Conservation (phyloP, 2,888 invertebrate genomes). For the Cosmia trapezina region DNA sequence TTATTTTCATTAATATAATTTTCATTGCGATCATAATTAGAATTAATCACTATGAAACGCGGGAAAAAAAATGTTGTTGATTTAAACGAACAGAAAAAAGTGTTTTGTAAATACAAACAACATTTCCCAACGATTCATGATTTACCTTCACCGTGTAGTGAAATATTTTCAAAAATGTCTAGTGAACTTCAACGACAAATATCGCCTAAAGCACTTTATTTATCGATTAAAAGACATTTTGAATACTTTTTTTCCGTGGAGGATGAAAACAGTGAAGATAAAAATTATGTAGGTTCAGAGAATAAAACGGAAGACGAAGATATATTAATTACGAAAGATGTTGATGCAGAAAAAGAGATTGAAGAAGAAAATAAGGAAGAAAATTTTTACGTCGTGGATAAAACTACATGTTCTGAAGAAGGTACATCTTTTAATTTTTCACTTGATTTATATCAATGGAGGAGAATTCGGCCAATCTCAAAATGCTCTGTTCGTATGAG, state of each 20-base stretch:
- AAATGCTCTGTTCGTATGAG: too few species aligned
- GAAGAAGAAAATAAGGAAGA: slow-evolving; percentile 7
- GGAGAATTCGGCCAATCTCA: too few species aligned
- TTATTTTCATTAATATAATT: not conserved
- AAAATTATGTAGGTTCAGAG: slow-evolving; percentile 2
- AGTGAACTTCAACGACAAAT: not conserved
- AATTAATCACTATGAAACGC: slow-evolving; percentile 10
- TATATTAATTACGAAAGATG: slow-evolving; percentile 17
- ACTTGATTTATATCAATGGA: too few species aligned
- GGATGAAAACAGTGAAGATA: slow-evolving; percentile 9
- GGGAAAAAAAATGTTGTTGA: slow-evolving; percentile 15
- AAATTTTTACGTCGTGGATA: slow-evolving; percentile 12
- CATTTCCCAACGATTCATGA: slow-evolving; percentile 14
- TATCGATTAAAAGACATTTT: slow-evolving; percentile 10
- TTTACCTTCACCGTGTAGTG: slow-evolving; percentile 18
- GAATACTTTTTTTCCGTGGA: slow-evolving; percentile 16
- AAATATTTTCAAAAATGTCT: slow-evolving; percentile 13
- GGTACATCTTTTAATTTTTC: too few species aligned
- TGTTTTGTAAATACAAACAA: slow-evolving; percentile 15
- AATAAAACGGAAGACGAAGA: slow-evolving; percentile 15
- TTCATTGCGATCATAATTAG: not conserved
- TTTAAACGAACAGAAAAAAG: slow-evolving; percentile 19
- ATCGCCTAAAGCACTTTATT: slow-evolving; percentile 3
- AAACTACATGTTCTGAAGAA: slow-evolving; percentile 18
- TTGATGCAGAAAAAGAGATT: slow-evolving; percentile 11